Evolutionary conservation across 2,888 invertebrate species (phyloP), one percentile per base, ranked within the genome.

Genomic region (Hololepta plana): DNA sequence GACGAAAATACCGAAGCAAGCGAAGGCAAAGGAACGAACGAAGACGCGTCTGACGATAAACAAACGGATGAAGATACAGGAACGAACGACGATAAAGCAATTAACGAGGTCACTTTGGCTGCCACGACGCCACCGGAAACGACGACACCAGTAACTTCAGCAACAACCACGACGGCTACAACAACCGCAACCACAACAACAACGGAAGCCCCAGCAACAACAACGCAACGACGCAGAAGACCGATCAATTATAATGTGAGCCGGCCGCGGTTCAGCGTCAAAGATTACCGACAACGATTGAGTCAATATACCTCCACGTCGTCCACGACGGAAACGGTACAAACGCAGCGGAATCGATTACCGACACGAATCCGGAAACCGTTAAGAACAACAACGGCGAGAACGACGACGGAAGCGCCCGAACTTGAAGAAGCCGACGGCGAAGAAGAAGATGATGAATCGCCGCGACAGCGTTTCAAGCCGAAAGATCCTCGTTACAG

Each of bases 231-330:
- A 33, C 30, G 20, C 39, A 53, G 53, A 44, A 62, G 58, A 32
- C 58, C 43, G 31, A 62, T 56, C 38, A 72, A 67, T 46, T 67
- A 59, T 33, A 55, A 66, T 10, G 24, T 10, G 29, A 71, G 70
- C 25, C 56, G 79, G 26, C 77, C 77, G 2, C 58, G 72, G 35
- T 79, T 79, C 46, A 80, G 76, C 43, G 69, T 79, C 3, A 77
- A 77, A 49, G 77, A 79, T 35, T 77, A 77, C 45, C 67, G 70
- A 42, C 73, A 63, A 37, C 57, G 73, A 32, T 47, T 74, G 25
- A 68, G 64, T 38, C 51, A 51, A 32, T 46, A 48, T 29, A 61
- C 64, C 1, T 62, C 67, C 1, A 61, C 65, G 52, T 40, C 42
- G 3, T 34, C 51, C 12, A 39, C 46, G 1, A 42, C 46, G 11